A percentile compares a stretch with the other conserved stretches of the same genome.
Evolutionary conservation across 1,140 invertebrate species (phyloP).

Genomic region (Holotrichia oblita): DNA sequence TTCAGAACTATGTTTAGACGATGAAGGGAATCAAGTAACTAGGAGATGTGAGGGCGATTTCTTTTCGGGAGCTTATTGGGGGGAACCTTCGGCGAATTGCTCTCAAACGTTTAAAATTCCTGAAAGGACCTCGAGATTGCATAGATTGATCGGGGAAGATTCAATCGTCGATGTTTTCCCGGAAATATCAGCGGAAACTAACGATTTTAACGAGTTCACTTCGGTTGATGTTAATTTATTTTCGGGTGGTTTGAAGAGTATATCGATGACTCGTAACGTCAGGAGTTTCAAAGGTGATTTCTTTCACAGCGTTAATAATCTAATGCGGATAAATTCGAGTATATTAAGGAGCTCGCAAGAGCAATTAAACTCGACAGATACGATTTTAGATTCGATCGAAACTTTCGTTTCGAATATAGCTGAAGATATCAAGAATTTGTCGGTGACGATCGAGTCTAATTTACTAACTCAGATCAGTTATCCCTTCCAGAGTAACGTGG

Average conservation of each 20-base stretch:
- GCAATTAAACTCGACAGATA: conserved; percentile 31
- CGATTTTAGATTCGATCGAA: conserved; percentile 34
- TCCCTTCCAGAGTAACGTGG: conserved; percentile 4
- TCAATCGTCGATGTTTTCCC: background rate
- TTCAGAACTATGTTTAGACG: background rate
- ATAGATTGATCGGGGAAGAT: conserved; percentile 1
- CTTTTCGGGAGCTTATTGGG: background rate
- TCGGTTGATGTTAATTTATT: conserved; percentile 1
- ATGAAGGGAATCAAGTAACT: background rate
- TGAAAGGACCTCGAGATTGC: background rate
- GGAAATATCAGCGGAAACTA: background rate
- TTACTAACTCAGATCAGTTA: background rate
- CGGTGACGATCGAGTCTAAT: background rate
- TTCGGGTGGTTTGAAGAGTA: conserved; percentile 4
- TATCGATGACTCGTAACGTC: background rate
- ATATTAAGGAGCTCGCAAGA: background rate
- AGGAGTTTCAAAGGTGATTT: background rate
- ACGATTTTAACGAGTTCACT: background rate
- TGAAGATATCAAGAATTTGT: background rate
- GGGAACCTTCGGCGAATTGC: background rate
- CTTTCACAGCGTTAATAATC: background rate
- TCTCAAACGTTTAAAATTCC: background rate
- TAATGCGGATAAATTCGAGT: background rate
- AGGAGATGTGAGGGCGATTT: conserved; percentile 28
- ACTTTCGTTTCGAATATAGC: background rate